Percentiles rank a stretch among this genome's conserved stretches.
phyloP scores from a whole-genome alignment of 2,113 vertebrate genomes.

The Pluvianellus socialis region DNA sequence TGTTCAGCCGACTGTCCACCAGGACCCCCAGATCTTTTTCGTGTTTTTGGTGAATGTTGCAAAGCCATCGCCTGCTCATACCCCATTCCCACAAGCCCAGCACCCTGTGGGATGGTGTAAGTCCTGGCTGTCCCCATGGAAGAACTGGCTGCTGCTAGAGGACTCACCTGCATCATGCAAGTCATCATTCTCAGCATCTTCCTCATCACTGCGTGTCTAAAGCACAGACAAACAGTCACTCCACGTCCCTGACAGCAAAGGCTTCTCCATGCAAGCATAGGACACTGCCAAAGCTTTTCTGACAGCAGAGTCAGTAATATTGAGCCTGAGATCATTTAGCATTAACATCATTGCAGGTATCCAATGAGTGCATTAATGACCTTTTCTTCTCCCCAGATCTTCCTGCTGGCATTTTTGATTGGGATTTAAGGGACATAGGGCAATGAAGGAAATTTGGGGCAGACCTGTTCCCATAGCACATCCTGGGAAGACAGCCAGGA shows the following conservation, averaged over 20 bases:
- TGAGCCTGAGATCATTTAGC: neutral
- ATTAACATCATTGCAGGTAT: neutral
- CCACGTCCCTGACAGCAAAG: neutral
- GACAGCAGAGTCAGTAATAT: neutral
- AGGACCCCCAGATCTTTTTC: neutral
- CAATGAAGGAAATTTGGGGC: neutral
- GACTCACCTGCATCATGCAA: constrained; percentile 73
- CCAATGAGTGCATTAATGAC: neutral
- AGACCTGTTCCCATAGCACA: neutral
- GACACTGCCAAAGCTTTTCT: neutral
- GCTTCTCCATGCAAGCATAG: neutral
- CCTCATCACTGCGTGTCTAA: constrained; percentile 77
- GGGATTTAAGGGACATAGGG: neutral
- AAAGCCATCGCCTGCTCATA: neutral
- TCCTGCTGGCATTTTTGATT: neutral
- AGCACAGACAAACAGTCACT: constrained; percentile 19
- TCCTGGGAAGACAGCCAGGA: neutral
- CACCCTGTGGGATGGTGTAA: neutral
- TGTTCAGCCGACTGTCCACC: no score
- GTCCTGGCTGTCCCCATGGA: neutral
- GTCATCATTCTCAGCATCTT: constrained; percentile 77
- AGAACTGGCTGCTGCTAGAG: neutral
- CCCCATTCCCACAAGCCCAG: neutral
- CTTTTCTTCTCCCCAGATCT: neutral
- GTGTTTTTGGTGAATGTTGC: neutral